These are phyloP conservation scores for Dicerorhinus sumatrensis DNA, from an alignment of 2,113 vertebrate species.

Conservation along the genomic window DNA sequence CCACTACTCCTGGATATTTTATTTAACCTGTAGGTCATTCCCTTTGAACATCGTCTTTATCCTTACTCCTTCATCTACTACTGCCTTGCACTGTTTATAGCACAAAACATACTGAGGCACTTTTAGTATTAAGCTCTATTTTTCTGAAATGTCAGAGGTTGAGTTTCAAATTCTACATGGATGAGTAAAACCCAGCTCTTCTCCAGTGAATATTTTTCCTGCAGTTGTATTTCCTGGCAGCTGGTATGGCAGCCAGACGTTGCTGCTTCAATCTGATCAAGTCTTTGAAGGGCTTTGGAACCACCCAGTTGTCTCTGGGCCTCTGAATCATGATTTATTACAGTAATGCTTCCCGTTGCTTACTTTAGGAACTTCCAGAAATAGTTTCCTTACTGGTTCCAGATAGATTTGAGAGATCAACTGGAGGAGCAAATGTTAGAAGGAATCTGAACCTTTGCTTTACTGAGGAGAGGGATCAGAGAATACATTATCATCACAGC, in stretches of 20 bases:
- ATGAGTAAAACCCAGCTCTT: slow-evolving; percentile 52
- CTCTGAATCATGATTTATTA: slow-evolving; percentile 9
- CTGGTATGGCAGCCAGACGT: not conserved
- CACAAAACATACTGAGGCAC: not conserved
- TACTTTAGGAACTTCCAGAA: not conserved
- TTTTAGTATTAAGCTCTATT: slow-evolving; percentile 45
- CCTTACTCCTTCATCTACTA: not conserved
- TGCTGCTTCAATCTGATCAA: slow-evolving; percentile 35
- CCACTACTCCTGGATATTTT: not conserved
- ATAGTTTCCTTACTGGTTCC: slow-evolving; percentile 1
- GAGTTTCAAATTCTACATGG: slow-evolving; percentile 41
- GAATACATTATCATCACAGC: not conserved
- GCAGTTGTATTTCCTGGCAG: not conserved
- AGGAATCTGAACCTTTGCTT: not conserved
- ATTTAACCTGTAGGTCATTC: slow-evolving; percentile 13
- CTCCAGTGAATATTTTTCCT: not conserved
- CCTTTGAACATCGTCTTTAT: slow-evolving; percentile 26
- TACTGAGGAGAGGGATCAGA: not conserved
- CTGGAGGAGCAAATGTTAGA: not conserved
- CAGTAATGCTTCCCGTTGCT: not conserved
- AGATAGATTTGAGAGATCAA: not conserved
- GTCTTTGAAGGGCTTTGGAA: not conserved
- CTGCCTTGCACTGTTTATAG: slow-evolving; percentile 7
- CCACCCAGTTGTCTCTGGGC: not conserved
- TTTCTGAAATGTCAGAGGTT: slow-evolving; percentile 50